These are phyloP conservation scores for Dicrurus megarhynchus DNA, from an alignment of 2,113 vertebrate species.

Conservation along the genomic window DNA sequence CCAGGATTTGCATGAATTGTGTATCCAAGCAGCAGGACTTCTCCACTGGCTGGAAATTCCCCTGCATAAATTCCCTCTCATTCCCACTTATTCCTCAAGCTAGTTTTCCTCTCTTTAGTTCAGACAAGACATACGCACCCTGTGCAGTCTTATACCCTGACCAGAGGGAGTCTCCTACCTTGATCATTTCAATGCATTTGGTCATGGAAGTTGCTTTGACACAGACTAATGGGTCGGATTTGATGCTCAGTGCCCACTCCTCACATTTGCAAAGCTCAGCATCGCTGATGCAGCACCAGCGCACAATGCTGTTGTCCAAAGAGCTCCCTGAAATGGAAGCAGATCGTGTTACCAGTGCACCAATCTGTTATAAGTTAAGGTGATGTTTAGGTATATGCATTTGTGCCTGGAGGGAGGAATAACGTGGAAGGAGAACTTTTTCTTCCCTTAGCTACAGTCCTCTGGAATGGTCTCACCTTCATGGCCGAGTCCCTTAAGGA, in stretches of 20 bases:
- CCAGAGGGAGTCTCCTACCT: constrained; percentile 65
- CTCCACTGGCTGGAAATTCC: not conserved
- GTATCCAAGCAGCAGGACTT: not conserved
- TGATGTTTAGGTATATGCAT: not conserved
- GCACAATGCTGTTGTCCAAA: constrained; percentile 85
- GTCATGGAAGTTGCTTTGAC: constrained; percentile 80
- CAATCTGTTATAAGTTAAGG: not conserved
- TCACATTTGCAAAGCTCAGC: constrained; percentile 88
- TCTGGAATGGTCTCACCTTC: constrained; percentile 78
- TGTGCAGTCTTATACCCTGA: not conserved
- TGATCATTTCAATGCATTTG: constrained; percentile 87
- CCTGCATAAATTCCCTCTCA: not conserved
- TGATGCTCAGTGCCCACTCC: constrained; percentile 85
- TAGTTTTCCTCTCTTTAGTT: not conserved
- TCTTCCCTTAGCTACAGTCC: not conserved
- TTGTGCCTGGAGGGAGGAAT: not conserved
- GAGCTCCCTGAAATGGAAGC: constrained; percentile 78
- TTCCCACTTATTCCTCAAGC: not conserved
- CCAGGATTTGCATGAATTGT: not conserved
- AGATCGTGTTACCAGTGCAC: not conserved
- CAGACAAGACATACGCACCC: not conserved
- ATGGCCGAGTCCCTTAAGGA: constrained; percentile 87
- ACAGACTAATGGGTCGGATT: constrained; percentile 85
- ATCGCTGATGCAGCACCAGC: constrained; percentile 89
- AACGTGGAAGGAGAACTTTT: not conserved